Evolutionary conservation across 2,797 vertebrate genomes (phyloP), one percentile per base, ranked within the genome.

Genomic region (Pantherophis vulpinus): DNA sequence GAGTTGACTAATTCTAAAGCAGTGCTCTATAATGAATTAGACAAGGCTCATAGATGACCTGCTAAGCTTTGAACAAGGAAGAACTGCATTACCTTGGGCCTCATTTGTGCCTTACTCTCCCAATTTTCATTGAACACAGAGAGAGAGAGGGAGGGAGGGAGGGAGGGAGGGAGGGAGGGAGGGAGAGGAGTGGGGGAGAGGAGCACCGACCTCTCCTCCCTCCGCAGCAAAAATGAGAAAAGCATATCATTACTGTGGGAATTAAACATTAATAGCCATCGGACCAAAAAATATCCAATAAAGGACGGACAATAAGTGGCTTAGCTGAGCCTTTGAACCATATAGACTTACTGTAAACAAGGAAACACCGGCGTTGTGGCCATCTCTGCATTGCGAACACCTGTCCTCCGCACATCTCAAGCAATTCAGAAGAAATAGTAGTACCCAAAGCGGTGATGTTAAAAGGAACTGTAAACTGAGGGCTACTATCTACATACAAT

Each of bases 1-100:
- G 94, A 94, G 94, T 97, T 97, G 97, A 95, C 95, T 95, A 95
- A 95, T 96, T 95, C 96, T 97, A 95, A 96, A 97, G 96, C 95
- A 95, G 95, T 63, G 94, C 95, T 93, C 95, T 94, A 95, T 90
- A 97, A 93, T 20, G 90, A 96, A 91, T 94, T 93, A 79, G 95
- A 95, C 90, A 94, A 93, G 86, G 93, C 93, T 96, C 94, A 93
- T 4, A 86, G 14, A 96, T 95, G 95, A 97, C 93, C 94, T 92
- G 91, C 92, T 96, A 92, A 20, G 92, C 92, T 93, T 93, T 89
- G 89, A 94, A 87, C 16, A 47, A 61, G 94, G 87, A 94, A 93
- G 96, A 95, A 90, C 66, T 90, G 60, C 86, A 59, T 87, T 94
- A 95, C 23, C 91, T 90, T 93, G 32, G 14, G 90, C 2, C 14